Percentiles rank a stretch among this genome's conserved stretches.
Conservation (phyloP, 2,113 vertebrate species). For the Castor canadensis region DNA sequence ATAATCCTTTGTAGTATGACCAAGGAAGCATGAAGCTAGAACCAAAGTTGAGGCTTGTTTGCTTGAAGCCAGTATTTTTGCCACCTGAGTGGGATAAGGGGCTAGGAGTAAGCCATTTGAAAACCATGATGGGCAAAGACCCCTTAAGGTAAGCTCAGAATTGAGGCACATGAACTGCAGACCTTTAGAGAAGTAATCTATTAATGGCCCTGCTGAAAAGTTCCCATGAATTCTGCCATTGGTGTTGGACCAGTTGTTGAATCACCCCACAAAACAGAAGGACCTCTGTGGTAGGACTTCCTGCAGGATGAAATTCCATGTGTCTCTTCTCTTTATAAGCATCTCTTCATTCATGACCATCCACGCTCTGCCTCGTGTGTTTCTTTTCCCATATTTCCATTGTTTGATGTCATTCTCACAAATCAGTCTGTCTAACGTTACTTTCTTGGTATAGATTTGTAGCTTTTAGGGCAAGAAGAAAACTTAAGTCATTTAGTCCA, state of each 20-base stretch:
- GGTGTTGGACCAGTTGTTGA: neutral
- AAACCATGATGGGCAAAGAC: neutral
- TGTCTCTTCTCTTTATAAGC: neutral
- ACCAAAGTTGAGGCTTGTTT: neutral
- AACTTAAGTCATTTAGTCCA: neutral
- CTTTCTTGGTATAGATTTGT: neutral
- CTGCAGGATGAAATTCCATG: neutral
- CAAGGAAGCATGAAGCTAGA: neutral
- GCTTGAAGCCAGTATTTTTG: neutral
- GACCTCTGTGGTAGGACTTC: neutral
- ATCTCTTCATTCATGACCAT: neutral
- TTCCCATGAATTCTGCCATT: neutral
- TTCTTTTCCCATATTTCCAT: neutral
- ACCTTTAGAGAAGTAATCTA: neutral
- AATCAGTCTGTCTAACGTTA: neutral
- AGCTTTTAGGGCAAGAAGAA: neutral
- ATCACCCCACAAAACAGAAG: neutral
- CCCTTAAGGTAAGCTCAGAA: no score
- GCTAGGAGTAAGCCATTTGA: neutral
- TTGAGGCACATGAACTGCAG: neutral
- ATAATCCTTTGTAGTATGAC: neutral
- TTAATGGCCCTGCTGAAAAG: neutral
- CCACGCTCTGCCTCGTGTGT: neutral
- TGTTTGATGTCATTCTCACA: neutral
- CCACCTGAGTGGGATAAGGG: neutral